Percentiles rank a stretch among this genome's conserved stretches.
Evolutionary conservation across 2,888 invertebrate genomes (phyloP).

Genomic region (Troglohyphantes excavatus): DNA sequence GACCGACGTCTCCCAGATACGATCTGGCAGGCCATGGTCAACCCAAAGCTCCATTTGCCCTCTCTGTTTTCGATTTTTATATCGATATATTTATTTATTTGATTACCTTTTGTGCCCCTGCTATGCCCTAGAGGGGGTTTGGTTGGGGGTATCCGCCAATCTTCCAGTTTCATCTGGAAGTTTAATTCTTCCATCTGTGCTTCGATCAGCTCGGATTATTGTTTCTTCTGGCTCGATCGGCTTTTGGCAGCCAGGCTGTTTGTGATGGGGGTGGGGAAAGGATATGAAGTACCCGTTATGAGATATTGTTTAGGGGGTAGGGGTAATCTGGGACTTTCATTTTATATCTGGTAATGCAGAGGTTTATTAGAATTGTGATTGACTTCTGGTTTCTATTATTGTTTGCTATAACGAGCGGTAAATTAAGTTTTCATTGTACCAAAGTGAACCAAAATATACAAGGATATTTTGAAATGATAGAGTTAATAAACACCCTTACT

Average conservation of each 20-base stretch:
- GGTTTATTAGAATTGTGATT: too few species aligned
- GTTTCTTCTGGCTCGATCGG: slow-evolving; percentile 31
- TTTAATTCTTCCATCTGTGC: slow-evolving; percentile 72
- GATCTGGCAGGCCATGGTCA: slow-evolving; percentile 66
- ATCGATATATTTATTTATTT: slow-evolving; percentile 72
- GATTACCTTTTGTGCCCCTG: slow-evolving; percentile 56
- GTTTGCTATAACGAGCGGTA: too few species aligned
- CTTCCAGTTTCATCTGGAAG: slow-evolving; percentile 51
- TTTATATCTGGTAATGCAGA: too few species aligned
- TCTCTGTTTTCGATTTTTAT: slow-evolving; percentile 40
- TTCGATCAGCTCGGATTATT: slow-evolving; percentile 64
- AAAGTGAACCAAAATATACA: too few species aligned
- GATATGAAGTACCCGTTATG: too few species aligned
- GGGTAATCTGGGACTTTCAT: too few species aligned
- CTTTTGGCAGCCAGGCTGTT: not conserved
- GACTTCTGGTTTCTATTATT: too few species aligned
- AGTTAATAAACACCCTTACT: too few species aligned
- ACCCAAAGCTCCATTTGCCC: slow-evolving; percentile 44
- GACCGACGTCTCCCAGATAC: slow-evolving; percentile 64
- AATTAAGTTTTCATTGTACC: too few species aligned
- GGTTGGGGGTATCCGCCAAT: not conserved
- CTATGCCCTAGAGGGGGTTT: slow-evolving; percentile 17
- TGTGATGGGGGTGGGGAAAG: not conserved
- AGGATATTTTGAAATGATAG: too few species aligned
- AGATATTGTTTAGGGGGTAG: too few species aligned